Evolutionary conservation across 1,140 invertebrate genomes (phyloP), one percentile per base, ranked within the genome.

Genomic region (Calephelis nemesis): DNA sequence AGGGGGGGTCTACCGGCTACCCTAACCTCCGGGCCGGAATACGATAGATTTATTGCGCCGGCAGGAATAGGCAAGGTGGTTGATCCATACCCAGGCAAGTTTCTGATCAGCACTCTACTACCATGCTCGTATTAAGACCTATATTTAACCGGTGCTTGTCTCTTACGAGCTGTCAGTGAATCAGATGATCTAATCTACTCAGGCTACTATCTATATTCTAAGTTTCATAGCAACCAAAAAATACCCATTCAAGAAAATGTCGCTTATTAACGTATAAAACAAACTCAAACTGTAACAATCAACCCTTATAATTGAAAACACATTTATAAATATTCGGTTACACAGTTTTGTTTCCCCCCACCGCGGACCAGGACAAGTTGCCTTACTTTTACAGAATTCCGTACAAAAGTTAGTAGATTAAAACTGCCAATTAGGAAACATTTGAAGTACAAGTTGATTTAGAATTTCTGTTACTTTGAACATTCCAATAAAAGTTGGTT

Each of bases 351-450:
- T 84, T 86, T 89, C 81, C 79, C 83, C 84, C 81, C 81, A 74
- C 79, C 82, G 76, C 77, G 81, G 67, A 89, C 86, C 88, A 79
- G 84, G 86, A 90, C 87, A 89, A 90, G 82, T 90, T 87, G 87
- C 86, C 75, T n/a, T 81, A 87, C 85, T 87, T 87, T 84, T 77
- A 83, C 76, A 80, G 80, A 85, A 83, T 85, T 87, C 84, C 81
- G 85, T 78, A 85, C 85, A 85, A 88, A 90, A 90, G 85, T 90
- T 88, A 87, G 84, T 87, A 88, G 82, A 90, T 89, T 90, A 89
- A 89, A 89, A 85, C 86, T 90, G 88, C 87, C 88, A 90, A 89
- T 90, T 90, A 90, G 81, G 79, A 77, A 87, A 78, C 85, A 89
- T 88, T 90, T 90, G 80, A 90, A 90, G 83, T 90, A 85, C 81